These are phyloP conservation scores for Colossoma macropomum DNA, from an alignment of 2,113 vertebrate genomes.

Conservation along the genomic window DNA sequence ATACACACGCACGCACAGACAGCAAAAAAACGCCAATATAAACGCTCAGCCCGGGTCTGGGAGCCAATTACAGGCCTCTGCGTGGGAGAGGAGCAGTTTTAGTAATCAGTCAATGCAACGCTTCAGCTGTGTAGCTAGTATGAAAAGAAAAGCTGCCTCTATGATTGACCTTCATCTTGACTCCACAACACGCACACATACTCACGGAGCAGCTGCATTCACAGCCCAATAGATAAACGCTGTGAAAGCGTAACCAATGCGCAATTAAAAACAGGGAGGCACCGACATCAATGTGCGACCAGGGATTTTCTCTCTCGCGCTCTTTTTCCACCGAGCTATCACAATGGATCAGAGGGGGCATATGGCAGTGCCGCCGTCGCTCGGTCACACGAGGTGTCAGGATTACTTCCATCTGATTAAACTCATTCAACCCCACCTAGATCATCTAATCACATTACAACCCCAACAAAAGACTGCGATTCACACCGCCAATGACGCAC, in stretches of 20 bases:
- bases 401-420: slow-evolving; percentile 80
- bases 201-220: slow-evolving; percentile 53
- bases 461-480: slow-evolving; percentile 71
- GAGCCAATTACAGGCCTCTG: slow-evolving; percentile 36
- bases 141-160: slow-evolving; percentile 41
- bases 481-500: slow-evolving; percentile 63
- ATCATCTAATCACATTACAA: slow-evolving; percentile 81
- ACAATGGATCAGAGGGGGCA: slow-evolving; percentile 50
- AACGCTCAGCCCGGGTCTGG: not conserved
- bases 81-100: slow-evolving; percentile 44
- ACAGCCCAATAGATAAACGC: slow-evolving; percentile 50
- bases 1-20: not conserved
- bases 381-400: slow-evolving; percentile 65
- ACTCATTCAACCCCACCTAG: slow-evolving; percentile 76
- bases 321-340: not conserved
- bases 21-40: slow-evolving; percentile 6
- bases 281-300: slow-evolving; percentile 41
- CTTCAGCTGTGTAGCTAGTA: slow-evolving; percentile 31
- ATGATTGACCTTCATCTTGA: slow-evolving; percentile 54
- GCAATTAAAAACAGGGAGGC: slow-evolving; percentile 55
- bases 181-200: slow-evolving; percentile 25
- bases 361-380: slow-evolving; percentile 50
- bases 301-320: slow-evolving; percentile 41
- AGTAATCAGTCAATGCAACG: slow-evolving; percentile 54
- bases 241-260: slow-evolving; percentile 56